Evolutionary conservation across 2,113 vertebrate genomes (phyloP).

Genomic region (Seriola rivoliana): DNA sequence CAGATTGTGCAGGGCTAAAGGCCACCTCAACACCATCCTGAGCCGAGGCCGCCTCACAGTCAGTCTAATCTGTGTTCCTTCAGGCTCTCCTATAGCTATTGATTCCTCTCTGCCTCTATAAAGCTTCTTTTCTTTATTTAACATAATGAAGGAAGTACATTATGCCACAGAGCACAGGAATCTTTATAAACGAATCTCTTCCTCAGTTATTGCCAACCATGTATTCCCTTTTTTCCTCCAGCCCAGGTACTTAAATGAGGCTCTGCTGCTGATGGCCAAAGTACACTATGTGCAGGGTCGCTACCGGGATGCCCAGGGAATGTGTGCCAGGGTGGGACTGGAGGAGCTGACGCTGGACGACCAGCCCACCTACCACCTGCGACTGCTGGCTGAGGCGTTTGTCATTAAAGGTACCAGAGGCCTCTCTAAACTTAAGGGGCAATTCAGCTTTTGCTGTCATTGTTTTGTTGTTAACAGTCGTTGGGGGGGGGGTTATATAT

Average conservation of each 20-base stretch:
- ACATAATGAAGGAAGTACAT: not conserved
- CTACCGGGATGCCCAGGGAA: constrained; percentile 94
- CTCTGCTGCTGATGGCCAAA: constrained; percentile 94
- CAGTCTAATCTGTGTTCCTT: constrained; percentile 37
- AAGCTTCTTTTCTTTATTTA: not conserved
- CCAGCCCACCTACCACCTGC: constrained; percentile 91
- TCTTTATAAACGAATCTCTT: not conserved
- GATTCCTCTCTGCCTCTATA: not conserved
- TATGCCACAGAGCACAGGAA: not conserved
- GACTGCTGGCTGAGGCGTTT: constrained; percentile 94
- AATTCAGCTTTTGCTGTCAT: not conserved
- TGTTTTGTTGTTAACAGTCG: not conserved
- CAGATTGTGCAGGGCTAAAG: constrained; percentile 89
- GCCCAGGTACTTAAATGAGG: constrained; percentile 92
- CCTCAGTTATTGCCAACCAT: not conserved
- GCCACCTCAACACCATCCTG: constrained; percentile 88
- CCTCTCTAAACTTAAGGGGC: not conserved
- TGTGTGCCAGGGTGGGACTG: constrained; percentile 93
- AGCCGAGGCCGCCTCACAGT: constrained; percentile 91
- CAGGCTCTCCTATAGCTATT: not conserved
- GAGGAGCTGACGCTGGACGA: constrained; percentile 90
- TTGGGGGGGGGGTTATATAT: too few species aligned
- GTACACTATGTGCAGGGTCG: constrained; percentile 94
- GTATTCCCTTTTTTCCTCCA: constrained; percentile 64
- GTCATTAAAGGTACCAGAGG: constrained; percentile 93